Percentiles rank a stretch among this genome's conserved stretches.
phyloP scores from a whole-genome alignment of 1,140 invertebrate genomes.

The Helicoverpa zea region DNA sequence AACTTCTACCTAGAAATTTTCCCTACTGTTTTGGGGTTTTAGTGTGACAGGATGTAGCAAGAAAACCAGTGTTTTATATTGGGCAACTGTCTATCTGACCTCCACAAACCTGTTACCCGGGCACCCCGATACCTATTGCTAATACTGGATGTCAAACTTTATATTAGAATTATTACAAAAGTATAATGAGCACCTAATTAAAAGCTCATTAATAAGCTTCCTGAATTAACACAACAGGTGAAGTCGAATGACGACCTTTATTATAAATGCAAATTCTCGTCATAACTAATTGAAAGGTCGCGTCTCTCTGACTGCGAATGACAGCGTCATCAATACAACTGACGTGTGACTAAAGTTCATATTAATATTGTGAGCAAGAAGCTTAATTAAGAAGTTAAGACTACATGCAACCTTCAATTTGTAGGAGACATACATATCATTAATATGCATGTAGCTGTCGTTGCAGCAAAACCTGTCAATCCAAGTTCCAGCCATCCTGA shows the following conservation, averaged over 20 bases:
- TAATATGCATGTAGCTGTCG: constrained; percentile 7
- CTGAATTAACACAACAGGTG: constrained; percentile 26
- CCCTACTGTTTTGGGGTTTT: too few relatives aligned
- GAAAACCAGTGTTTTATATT: neutral
- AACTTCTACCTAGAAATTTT: too few relatives aligned
- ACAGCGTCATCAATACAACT: constrained; percentile 12
- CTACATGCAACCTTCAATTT: constrained; percentile 12
- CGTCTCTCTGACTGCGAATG: neutral
- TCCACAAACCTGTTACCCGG: too few relatives aligned
- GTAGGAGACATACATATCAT: constrained; percentile 2
- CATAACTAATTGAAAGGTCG: constrained; percentile 21
- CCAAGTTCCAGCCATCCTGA: constrained; percentile 14
- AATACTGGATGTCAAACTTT: too few relatives aligned
- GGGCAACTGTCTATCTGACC: too few relatives aligned
- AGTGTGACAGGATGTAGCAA: too few relatives aligned
- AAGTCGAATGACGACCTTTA: neutral
- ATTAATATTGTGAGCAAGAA: constrained; percentile 7
- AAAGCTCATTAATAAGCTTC: neutral
- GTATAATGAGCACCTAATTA: constrained; percentile 2
- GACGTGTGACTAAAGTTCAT: constrained; percentile 20
- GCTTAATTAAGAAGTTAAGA: constrained; percentile 14
- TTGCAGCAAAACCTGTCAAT: constrained; percentile 24
- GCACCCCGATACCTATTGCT: too few relatives aligned
- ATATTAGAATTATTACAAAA: neutral
- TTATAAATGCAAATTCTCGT: constrained; percentile 16